phyloP scores from a whole-genome alignment of 1,140 invertebrate species.

The Philopotamus ludificatus region DNA sequence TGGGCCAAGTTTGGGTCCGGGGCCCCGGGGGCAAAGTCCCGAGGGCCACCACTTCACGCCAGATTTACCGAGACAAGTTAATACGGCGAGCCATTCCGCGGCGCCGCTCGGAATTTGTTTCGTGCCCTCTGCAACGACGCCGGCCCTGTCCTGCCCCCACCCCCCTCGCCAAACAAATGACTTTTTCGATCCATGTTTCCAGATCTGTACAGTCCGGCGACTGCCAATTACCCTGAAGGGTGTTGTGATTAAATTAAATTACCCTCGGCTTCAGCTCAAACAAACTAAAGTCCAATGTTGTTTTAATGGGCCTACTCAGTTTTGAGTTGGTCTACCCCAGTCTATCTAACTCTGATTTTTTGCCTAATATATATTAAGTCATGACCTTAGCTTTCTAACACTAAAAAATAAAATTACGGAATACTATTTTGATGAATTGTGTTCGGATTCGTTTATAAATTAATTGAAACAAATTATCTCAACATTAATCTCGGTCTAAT shows the following conservation, averaged over 20 bases:
- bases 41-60: constrained; percentile 6
- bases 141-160: background rate
- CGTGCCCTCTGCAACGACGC: background rate
- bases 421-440: too few relatives aligned
- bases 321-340: too few relatives aligned
- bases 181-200: background rate
- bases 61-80: constrained; percentile 11
- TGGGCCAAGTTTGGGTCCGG: background rate
- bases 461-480: too few relatives aligned
- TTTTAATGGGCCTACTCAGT: too few relatives aligned
- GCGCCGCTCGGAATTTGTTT: constrained; percentile 1
- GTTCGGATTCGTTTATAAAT: too few relatives aligned
- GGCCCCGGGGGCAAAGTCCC: background rate
- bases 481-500: too few relatives aligned
- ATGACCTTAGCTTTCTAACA: too few relatives aligned
- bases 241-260: constrained; percentile 11
- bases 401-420: too few relatives aligned
- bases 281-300: too few relatives aligned
- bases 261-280: too few relatives aligned
- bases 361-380: too few relatives aligned
- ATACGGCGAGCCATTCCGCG: background rate
- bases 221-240: background rate
- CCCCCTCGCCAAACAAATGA: background rate
- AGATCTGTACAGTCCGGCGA: background rate
- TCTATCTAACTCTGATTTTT: too few relatives aligned